Evolutionary conservation across 2,113 vertebrate species (phyloP).

Genomic region (Nothobranchius kuhntae): DNA sequence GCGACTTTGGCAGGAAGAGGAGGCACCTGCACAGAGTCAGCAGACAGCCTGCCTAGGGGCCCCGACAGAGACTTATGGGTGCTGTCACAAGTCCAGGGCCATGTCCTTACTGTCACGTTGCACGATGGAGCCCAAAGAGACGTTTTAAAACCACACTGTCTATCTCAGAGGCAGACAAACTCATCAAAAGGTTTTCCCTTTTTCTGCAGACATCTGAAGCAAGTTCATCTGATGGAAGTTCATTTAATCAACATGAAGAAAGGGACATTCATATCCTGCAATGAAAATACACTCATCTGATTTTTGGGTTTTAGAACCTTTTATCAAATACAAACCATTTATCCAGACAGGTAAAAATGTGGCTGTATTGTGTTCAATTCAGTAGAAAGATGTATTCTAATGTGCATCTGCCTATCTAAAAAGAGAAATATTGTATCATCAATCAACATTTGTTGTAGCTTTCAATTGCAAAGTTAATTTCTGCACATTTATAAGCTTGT

Average conservation of each 20-base stretch:
- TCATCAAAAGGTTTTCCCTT: conserved; percentile 4
- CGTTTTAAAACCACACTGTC: conserved; percentile 50
- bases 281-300: background rate
- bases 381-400: background rate
- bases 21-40: conserved; percentile 78
- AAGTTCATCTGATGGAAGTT: background rate
- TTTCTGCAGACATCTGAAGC: too few relatives aligned
- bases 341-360: too few relatives aligned
- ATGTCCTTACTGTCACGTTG: conserved; percentile 51
- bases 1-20: conserved; percentile 44
- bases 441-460: too few relatives aligned
- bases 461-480: too few relatives aligned
- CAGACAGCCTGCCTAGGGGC: conserved; percentile 53
- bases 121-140: conserved; percentile 73
- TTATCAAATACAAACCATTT: too few relatives aligned
- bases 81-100: conserved; percentile 74
- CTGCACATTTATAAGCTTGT: too few relatives aligned
- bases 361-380: too few relatives aligned
- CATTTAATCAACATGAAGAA: background rate
- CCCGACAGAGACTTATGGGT: conserved; percentile 71
- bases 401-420: too few relatives aligned
- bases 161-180: conserved; percentile 32
- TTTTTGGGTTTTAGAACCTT: too few relatives aligned
- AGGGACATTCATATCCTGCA: background rate
- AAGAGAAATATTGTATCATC: too few relatives aligned